These are phyloP conservation scores for Tauraco erythrolophus DNA, from an alignment of 2,113 vertebrate species.

Conservation along the genomic window DNA sequence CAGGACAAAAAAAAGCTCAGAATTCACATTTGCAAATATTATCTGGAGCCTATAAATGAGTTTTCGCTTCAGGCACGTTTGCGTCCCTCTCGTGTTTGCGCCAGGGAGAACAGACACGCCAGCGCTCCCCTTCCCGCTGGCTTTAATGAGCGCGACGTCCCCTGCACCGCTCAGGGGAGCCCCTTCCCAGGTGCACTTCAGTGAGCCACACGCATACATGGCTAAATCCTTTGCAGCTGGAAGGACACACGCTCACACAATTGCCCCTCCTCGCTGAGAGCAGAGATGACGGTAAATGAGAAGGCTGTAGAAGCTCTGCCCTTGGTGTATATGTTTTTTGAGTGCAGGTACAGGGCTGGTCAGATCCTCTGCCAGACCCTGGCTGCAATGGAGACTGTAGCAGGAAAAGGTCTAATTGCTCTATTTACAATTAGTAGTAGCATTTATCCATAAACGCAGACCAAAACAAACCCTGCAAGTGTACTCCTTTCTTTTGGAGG, in stretches of 20 bases:
- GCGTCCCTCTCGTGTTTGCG: not conserved
- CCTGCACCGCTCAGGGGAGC: not conserved
- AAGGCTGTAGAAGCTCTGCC: constrained; percentile 30
- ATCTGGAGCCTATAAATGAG: not conserved
- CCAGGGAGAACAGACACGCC: constrained; percentile 24
- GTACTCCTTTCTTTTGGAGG: not conserved
- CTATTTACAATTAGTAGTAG: constrained; percentile 29
- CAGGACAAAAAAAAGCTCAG: not conserved
- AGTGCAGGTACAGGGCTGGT: not conserved
- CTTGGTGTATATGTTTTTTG: not conserved
- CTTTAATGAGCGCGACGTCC: constrained; percentile 5
- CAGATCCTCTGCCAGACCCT: constrained; percentile 40
- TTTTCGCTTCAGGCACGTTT: not conserved
- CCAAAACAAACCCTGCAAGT: not conserved
- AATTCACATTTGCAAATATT: not conserved
- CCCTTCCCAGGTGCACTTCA: constrained; percentile 22
- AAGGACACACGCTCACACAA: not conserved
- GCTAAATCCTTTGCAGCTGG: constrained; percentile 49
- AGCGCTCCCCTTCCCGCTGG: not conserved
- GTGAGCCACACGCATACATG: not conserved
- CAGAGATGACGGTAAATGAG: not conserved
- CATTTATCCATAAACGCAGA: not conserved
- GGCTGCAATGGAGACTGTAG: not conserved
- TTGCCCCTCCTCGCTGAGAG: not conserved
- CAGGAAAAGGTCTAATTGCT: constrained; percentile 41